These are phyloP conservation scores for Platycercus adscitus DNA, from an alignment of 2,113 vertebrate species.

Conservation along the genomic window DNA sequence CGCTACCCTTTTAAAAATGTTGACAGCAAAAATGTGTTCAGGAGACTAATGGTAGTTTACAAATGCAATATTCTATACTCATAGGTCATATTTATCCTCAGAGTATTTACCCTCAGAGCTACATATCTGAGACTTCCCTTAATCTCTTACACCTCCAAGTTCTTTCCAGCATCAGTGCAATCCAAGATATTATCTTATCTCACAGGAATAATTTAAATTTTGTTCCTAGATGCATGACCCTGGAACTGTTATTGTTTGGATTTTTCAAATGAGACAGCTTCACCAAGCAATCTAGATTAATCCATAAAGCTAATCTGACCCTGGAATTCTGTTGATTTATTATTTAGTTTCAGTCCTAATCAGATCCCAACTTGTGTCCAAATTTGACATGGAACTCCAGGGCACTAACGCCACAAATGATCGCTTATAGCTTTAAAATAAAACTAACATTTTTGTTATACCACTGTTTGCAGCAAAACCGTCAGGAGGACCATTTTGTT, in stretches of 20 bases:
- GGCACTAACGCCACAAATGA: not conserved
- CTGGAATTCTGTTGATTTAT: not conserved
- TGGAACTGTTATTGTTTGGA: not conserved
- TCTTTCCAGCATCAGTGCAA: not conserved
- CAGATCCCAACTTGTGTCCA: not conserved
- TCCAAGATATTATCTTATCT: not conserved
- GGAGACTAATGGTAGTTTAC: not conserved
- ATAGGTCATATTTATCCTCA: not conserved
- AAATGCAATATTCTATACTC: not conserved
- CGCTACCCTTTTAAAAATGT: not conserved
- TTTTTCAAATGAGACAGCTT: not conserved
- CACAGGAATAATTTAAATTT: not conserved
- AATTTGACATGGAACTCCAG: not conserved
- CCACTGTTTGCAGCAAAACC: not conserved
- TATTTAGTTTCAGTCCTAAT: conserved; percentile 6
- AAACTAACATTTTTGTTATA: not conserved
- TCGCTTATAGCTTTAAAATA: not conserved
- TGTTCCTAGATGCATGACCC: not conserved
- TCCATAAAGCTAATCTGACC: not conserved
- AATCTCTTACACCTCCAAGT: not conserved
- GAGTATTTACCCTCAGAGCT: not conserved
- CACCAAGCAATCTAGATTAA: not conserved
- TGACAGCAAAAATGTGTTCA: not conserved
- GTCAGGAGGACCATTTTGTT: not conserved
- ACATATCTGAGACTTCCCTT: not conserved